phyloP scores from a whole-genome alignment of 2,797 vertebrate genomes.

The Epinephelus malabaricus region DNA sequence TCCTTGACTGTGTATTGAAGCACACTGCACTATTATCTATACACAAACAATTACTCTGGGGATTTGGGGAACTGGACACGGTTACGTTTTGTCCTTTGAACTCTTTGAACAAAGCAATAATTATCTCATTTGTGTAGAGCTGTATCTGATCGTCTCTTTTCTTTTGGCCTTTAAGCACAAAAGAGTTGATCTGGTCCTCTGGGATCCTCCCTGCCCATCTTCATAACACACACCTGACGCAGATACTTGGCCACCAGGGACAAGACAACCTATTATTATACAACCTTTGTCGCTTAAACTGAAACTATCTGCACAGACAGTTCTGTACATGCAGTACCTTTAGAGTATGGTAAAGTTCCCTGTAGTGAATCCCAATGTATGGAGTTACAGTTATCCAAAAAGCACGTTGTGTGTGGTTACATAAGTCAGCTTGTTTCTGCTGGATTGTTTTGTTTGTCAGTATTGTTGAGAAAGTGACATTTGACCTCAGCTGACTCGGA shows the following conservation, averaged over 20 bases:
- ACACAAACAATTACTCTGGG: background rate
- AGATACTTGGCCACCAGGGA: constrained; percentile 17
- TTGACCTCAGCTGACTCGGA: too few species aligned
- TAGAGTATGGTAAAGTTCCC: background rate
- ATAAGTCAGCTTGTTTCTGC: constrained; percentile 8
- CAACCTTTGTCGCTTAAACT: constrained; percentile 1
- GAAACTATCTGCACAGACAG: background rate
- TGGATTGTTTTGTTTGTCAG: background rate
- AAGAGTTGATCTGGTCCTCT: constrained; percentile 26
- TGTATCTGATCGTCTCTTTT: constrained; percentile 33
- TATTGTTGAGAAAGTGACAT: background rate
- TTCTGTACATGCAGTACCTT: background rate
- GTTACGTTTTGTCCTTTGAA: constrained; percentile 17
- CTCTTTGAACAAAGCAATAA: background rate
- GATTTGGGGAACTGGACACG: constrained; percentile 27
- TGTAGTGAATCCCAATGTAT: background rate
- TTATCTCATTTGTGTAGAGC: constrained; percentile 14
- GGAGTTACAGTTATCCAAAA: background rate
- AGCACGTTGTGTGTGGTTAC: constrained; percentile 12
- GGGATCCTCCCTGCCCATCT: constrained; percentile 30
- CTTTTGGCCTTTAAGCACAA: constrained; percentile 45
- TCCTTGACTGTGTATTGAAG: background rate
- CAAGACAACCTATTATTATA: constrained; percentile 11
- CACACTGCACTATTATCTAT: background rate
- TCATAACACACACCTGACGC: constrained; percentile 48